Base-by-base conservation (phyloP, 1,140 invertebrate species). In the Plodia interpunctella region DNA sequence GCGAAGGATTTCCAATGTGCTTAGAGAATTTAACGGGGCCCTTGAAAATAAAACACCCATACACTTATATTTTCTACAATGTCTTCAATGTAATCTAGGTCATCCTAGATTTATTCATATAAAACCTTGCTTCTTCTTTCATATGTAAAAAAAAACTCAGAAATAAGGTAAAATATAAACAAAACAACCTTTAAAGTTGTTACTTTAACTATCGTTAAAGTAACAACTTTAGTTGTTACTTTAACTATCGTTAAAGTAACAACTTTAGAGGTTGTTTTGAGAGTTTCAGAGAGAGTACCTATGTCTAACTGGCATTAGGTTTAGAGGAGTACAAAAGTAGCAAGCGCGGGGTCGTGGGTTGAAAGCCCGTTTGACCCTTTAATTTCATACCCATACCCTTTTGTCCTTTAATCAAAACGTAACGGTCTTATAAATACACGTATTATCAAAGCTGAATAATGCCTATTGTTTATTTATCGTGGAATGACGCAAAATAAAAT, bases 1-100 rank as follows among this genome's bases (percentile, higher is more conserved):
- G 52, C 62, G 52, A 50, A 57, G 21, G 63, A 59, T 44, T 67
- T 38, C 49, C 18, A 50, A 62, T 30, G 62, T 30, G 25, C 56
- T 53, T 32, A 62, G 25, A 21, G 62, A 71, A 58, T 60, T n/a
- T 66, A 49, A 52, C 44, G 49, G 30, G 17, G 15, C 25, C 53
- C 18, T 49, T 20, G 8, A 21, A 20, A 19, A 4, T 17, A 55
- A 60, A 60, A 55, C 59, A 51, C 28, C 6, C n/a, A n/a, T n/a
- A n/a, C n/a, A n/a, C n/a, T n/a, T n/a, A n/a, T n/a, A n/a, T n/a
- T n/a, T n/a, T n/a, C n/a, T n/a, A n/a, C n/a, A n/a, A n/a, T n/a
- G n/a, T n/a, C n/a, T n/a, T n/a, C n/a, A n/a, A n/a, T n/a, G n/a
- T n/a, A n/a, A n/a, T n/a, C n/a, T n/a, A n/a, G n/a, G n/a, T n/a